These are phyloP conservation scores for Mus musculus DNA, from an alignment of 2,113 vertebrate species.

Conservation along the genomic window DNA sequence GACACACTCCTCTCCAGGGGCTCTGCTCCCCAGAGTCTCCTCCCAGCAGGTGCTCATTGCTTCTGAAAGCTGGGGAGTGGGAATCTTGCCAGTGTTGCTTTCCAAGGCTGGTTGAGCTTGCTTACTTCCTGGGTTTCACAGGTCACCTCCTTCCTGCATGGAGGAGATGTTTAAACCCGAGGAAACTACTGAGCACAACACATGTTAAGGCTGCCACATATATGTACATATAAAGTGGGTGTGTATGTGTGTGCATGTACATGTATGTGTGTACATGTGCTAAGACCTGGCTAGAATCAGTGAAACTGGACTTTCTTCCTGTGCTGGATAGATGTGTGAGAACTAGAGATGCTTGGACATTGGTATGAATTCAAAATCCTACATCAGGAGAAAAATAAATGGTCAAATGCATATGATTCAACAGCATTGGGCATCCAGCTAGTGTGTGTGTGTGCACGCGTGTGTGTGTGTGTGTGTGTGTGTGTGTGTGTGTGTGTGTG, in stretches of 20 bases:
- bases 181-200: neutral
- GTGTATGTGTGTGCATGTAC: neutral
- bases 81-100: neutral
- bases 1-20: too few species aligned
- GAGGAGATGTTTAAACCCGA: neutral
- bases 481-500: too few species aligned
- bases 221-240: too few species aligned
- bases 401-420: neutral
- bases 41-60: neutral
- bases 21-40: neutral
- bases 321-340: neutral
- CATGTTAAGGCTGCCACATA: neutral
- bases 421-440: neutral
- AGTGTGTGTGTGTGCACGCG: neutral
- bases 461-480: too few species aligned
- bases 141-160: neutral
- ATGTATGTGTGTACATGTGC: neutral
- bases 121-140: neutral
- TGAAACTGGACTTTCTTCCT: too few species aligned
- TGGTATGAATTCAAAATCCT: neutral
- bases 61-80: neutral
- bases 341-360: accelerated
- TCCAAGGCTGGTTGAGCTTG: neutral
- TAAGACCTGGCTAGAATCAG: neutral
- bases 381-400: neutral